A percentile compares a stretch with the other conserved stretches of the same genome.
phyloP scores from a whole-genome alignment of 2,888 invertebrate species.

The Neocrepidodera transversa region DNA sequence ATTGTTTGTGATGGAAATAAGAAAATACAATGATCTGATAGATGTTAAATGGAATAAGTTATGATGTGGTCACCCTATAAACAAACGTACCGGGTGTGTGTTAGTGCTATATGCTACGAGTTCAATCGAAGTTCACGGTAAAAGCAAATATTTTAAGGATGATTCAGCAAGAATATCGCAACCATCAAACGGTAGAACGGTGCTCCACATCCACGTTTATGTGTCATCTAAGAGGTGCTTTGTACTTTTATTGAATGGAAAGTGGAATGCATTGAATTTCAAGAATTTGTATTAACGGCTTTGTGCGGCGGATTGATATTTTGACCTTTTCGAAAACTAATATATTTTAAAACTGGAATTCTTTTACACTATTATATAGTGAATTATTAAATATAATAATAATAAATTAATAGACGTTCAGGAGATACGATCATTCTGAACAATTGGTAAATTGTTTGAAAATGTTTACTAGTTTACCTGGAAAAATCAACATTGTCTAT shows the following conservation, averaged over 20 bases:
- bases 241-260: background rate
- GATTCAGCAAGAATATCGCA: conserved; percentile 14
- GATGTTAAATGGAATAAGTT: too few species aligned
- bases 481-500: too few species aligned
- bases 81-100: conserved; percentile 5
- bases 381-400: too few species aligned
- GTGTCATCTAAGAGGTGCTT: background rate
- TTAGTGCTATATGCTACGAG: conserved; percentile 1
- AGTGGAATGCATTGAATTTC: background rate
- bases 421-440: too few species aligned
- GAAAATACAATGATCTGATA: too few species aligned
- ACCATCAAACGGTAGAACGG: background rate
- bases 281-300: background rate
- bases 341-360: too few species aligned
- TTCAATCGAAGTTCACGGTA: conserved; percentile 23
- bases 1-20: too few species aligned
- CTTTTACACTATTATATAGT: too few species aligned
- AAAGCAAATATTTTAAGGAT: conserved; percentile 17
- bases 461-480: too few species aligned
- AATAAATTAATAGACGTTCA: too few species aligned
- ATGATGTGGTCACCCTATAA: conserved; percentile 1
- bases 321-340: too few species aligned
- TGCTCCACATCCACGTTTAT: background rate
- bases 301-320: background rate
- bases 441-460: too few species aligned